Percentiles rank a stretch among this genome's conserved stretches.
phyloP scores from a whole-genome alignment of 2,888 invertebrate genomes.

The Athrips mouffetella region DNA sequence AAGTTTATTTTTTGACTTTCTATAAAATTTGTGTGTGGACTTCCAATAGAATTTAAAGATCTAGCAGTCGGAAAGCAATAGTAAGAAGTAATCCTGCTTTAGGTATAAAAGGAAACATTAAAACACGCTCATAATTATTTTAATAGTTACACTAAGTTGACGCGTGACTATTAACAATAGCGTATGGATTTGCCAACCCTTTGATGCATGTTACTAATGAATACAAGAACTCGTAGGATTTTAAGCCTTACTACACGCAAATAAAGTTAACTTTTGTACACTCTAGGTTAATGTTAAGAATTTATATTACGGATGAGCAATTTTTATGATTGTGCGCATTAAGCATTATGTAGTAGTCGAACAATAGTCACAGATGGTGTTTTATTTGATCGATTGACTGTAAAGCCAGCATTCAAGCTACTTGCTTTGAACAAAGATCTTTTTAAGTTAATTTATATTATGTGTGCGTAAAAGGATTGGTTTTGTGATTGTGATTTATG shows the following conservation, averaged over 20 bases:
- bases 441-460: neutral
- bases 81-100: neutral
- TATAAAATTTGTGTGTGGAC: no score
- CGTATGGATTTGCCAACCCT: slow-evolving; percentile 76
- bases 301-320: slow-evolving; percentile 70
- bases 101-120: slow-evolving; percentile 58
- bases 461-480: no score
- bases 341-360: slow-evolving; percentile 42
- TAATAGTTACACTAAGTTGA: slow-evolving; percentile 54
- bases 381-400: slow-evolving; percentile 39
- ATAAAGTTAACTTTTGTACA: slow-evolving; percentile 32
- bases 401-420: slow-evolving; percentile 25
- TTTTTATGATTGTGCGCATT: slow-evolving; percentile 60
- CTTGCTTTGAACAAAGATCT: neutral
- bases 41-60: no score
- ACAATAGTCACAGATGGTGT: slow-evolving; percentile 19
- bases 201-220: slow-evolving; percentile 69
- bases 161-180: slow-evolving; percentile 75
- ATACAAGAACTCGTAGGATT: slow-evolving; percentile 33
- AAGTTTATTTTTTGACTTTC: no score
- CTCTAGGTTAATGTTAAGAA: slow-evolving; percentile 48
- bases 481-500: no score
- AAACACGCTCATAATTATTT: slow-evolving; percentile 61
- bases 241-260: slow-evolving; percentile 28
- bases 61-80: no score